A percentile compares a stretch with the other conserved stretches of the same genome.
phyloP scores from a whole-genome alignment of 2,113 vertebrate species.

The Corythornis madagascariensis region DNA sequence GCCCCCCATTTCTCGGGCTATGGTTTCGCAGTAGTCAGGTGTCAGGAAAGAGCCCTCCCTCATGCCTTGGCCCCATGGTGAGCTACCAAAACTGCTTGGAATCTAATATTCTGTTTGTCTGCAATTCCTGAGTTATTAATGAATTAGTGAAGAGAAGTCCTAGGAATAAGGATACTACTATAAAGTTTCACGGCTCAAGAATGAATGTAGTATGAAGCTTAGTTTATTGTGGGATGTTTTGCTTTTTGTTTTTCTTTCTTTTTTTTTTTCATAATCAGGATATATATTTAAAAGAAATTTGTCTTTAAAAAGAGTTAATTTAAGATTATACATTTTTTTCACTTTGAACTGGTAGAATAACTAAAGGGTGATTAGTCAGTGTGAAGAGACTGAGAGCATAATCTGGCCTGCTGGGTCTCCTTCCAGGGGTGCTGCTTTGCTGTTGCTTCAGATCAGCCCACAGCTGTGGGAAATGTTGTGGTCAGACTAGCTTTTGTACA shows the following conservation, averaged over 20 bases:
- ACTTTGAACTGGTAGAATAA: not conserved
- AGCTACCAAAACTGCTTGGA: rapidly evolving
- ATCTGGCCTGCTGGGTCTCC: rapidly evolving
- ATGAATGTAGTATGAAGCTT: too few species aligned
- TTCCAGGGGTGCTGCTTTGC: rapidly evolving
- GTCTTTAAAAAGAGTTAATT: not conserved
- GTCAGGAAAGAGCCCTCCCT: rapidly evolving
- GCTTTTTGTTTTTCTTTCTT: not conserved
- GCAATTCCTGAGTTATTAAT: rapidly evolving
- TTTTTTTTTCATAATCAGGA: not conserved
- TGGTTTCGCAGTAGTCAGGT: not conserved
- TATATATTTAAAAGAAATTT: not conserved
- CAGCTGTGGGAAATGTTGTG: rapidly evolving
- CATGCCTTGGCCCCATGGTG: rapidly evolving
- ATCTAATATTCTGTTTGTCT: rapidly evolving
- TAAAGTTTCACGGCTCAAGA: not conserved
- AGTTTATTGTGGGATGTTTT: not conserved
- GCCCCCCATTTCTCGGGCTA: not conserved
- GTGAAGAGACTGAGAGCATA: not conserved
- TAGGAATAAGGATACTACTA: not conserved
- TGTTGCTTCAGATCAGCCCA: not conserved
- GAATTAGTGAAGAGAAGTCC: not conserved
- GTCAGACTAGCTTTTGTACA: not conserved
- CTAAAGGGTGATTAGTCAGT: rapidly evolving
- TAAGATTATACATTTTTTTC: not conserved